Evolutionary conservation across 2,797 vertebrate genomes (phyloP), one percentile per base, ranked within the genome.

Genomic region (Bovichtus diacanthus): DNA sequence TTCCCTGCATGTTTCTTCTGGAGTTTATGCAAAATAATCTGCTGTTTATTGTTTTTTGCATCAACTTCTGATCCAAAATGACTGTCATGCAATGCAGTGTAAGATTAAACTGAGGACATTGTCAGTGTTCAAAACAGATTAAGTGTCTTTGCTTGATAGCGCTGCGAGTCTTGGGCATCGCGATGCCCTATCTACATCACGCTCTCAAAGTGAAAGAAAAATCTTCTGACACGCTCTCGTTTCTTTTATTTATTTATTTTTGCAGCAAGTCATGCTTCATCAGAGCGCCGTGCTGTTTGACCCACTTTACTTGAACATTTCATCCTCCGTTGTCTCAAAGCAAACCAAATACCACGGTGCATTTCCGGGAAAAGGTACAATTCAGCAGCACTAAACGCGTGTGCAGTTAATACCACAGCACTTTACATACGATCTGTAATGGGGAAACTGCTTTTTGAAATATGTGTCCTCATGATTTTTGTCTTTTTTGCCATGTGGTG

Each of bases 181-280:
- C 18, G 16, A 75, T 67, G 64, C 75, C 68, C 55, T 65, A 76
- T 88, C 82, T 76, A 58, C 84, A 87, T 81, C 87, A 74, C 77
- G 74, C 66, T 65, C 69, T 86, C 74, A 74, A 83, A 87, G 74
- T 53, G 44, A 80, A 87, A 81, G 67, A 80, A 82, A 84, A 87
- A 82, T 82, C 81, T 81, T 85, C 72, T 82, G 79, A 78, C 69
- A 25, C 55, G 71, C 83, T 87, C 64, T 70, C 21, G 3, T 69
- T 82, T 70, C 68, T 70, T 78, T 55, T 55, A 56, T 80, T 31
- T 80, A 63, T 79, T 79, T 80, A 6, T 73, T 80, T 64, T 73
- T 84, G 69, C 70, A 13, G 86, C 84, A 81, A 86, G 89, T 93
- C 88, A 91, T 92, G 88, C 88, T 92, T 92, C 87, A 91, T 89